phyloP scores from a whole-genome alignment of 2,797 vertebrate genomes.

The Cirrhinus molitorella region DNA sequence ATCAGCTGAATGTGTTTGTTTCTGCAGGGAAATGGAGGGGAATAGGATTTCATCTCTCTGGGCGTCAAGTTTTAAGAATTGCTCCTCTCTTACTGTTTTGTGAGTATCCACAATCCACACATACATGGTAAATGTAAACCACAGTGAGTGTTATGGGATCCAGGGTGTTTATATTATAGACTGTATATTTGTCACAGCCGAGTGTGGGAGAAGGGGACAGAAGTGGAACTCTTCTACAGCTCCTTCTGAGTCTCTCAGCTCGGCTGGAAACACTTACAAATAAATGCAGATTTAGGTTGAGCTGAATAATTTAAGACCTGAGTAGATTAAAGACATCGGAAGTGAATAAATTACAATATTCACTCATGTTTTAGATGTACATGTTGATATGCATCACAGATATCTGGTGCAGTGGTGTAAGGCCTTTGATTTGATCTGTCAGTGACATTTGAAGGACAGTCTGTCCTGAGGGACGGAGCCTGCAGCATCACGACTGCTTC shows the following conservation, averaged over 20 bases:
- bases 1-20: slow-evolving; percentile 22
- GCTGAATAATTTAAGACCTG: slow-evolving; percentile 32
- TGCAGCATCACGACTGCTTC: not conserved
- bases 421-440: slow-evolving; percentile 33
- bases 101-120: slow-evolving; percentile 63
- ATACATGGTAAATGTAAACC: not conserved
- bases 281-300: slow-evolving; percentile 42
- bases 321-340: slow-evolving; percentile 23
- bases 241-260: slow-evolving; percentile 6
- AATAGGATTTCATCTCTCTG: slow-evolving; percentile 65
- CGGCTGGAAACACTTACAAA: slow-evolving; percentile 23
- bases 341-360: slow-evolving; percentile 54
- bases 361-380: slow-evolving; percentile 36
- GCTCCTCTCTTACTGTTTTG: slow-evolving; percentile 70
- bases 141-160: not conserved
- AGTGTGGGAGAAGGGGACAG: not conserved
- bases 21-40: slow-evolving; percentile 73
- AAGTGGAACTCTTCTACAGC: not conserved
- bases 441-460: slow-evolving; percentile 34
- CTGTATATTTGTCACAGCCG: not conserved
- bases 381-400: slow-evolving; percentile 27
- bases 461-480: not conserved
- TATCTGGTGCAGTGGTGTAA: slow-evolving; percentile 9
- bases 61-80: slow-evolving; percentile 68
- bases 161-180: not conserved